These are phyloP conservation scores for Drosophila parvula DNA, from an alignment of 1,140 invertebrate genomes.

Conservation along the genomic window DNA sequence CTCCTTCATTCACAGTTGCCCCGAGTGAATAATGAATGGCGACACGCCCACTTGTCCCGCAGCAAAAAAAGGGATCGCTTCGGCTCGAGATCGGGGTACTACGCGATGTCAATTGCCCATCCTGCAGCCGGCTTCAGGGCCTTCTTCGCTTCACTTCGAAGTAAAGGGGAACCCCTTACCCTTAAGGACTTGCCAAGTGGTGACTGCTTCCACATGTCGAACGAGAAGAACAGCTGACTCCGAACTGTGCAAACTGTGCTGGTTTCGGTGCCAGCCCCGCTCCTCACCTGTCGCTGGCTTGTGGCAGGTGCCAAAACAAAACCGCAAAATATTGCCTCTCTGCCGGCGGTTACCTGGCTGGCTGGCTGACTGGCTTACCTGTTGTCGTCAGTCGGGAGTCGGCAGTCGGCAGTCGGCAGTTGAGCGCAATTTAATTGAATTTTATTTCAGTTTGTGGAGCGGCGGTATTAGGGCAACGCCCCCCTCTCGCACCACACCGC, in stretches of 20 bases:
- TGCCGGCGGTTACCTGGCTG: conserved; percentile 20
- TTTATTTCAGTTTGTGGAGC: conserved; percentile 73
- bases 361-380: conserved; percentile 22
- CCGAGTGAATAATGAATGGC: conserved; percentile 62
- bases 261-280: not conserved
- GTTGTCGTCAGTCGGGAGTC: conserved; percentile 31
- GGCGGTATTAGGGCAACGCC: conserved; percentile 76
- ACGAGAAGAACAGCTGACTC: conserved; percentile 62
- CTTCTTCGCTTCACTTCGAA: not conserved
- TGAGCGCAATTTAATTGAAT: conserved; percentile 80
- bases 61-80: not conserved
- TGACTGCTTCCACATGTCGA: conserved; percentile 21
- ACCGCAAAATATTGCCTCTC: conserved; percentile 56
- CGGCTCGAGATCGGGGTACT: conserved; percentile 1
- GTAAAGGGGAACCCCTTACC: not conserved
- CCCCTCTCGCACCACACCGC: conserved; percentile 39
- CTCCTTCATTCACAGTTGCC: conserved; percentile 26
- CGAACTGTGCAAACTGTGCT: conserved; percentile 5
- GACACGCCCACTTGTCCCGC: conserved; percentile 53
- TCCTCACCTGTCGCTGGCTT: conserved; percentile 36
- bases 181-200: too few relatives aligned
- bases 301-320: conserved; percentile 78
- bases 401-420: conserved; percentile 20
- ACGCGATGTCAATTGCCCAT: conserved; percentile 21
- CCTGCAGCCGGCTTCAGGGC: conserved; percentile 26